phyloP scores from a whole-genome alignment of 1,140 invertebrate species.

The Pararge aegeria region DNA sequence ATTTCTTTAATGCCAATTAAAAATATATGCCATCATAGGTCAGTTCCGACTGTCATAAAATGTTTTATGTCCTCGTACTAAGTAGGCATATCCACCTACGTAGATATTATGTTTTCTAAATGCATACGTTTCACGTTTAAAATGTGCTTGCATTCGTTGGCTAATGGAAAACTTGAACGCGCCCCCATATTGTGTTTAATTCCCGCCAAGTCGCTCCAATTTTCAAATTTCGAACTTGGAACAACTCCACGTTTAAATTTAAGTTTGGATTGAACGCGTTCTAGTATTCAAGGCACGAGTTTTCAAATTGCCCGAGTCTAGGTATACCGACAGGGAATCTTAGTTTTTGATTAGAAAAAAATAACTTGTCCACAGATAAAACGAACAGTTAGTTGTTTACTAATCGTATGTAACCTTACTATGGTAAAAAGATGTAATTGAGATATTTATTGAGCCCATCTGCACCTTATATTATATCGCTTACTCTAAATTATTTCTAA shows the following conservation, averaged over 20 bases:
- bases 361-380: too few relatives aligned
- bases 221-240: constrained; percentile 76
- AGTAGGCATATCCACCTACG: background rate
- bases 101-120: background rate
- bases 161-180: constrained; percentile 29
- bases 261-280: constrained; percentile 58
- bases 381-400: too few relatives aligned
- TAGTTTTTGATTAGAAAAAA: background rate
- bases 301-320: constrained; percentile 40
- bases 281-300: constrained; percentile 67
- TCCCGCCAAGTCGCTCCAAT: constrained; percentile 69
- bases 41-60: too few relatives aligned
- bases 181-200: constrained; percentile 73
- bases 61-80: too few relatives aligned
- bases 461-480: too few relatives aligned
- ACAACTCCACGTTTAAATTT: constrained; percentile 66
- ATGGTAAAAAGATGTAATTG: too few relatives aligned
- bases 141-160: constrained; percentile 13
- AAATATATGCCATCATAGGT: too few relatives aligned
- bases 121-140: constrained; percentile 3
- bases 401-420: too few relatives aligned
- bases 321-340: background rate
- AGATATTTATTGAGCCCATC: too few relatives aligned
- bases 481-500: too few relatives aligned
- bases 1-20: too few relatives aligned